Evolutionary conservation across 1,140 invertebrate genomes (phyloP), one percentile per base, ranked within the genome.

Genomic region (Hormaphis cornu): DNA sequence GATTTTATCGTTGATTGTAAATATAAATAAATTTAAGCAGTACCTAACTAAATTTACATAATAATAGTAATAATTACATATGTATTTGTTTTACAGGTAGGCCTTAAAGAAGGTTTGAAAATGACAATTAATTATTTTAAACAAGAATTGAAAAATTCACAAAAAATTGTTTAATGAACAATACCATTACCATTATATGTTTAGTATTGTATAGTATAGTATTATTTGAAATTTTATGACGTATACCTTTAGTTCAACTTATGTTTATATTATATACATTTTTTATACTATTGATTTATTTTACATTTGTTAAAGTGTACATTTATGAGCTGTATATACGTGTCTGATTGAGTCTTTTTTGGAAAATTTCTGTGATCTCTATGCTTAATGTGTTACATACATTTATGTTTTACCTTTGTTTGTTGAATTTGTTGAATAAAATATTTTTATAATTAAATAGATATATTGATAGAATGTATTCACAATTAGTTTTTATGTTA

Each of bases 71-170:
- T 10, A 28, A 30, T 16, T 5, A 33, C n/a, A 28, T 18, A 44
- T 42, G 53, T 73, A 73, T 72, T 71, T 75, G 75, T 69, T 72
- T 81, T 80, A 26, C 76, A 88, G 86, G 83, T 94, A 18, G 82
- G 87, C 4, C 79, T 98, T 70, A 82, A 87, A 76, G 84, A 86
- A 61, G 95, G 95, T 16, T 80, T 98, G 3, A 84, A 89, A 73
- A 88, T 87, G 78, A 97, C 95, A 18, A 90, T 97, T 69, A 84
- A 89, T 59, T 97, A 97, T 78, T 97, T 98, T 77, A 85, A 85
- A 71, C 88, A 89, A 75, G 94, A 97, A 80, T 77, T 75, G 33
- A 73, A 18, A 20, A 63, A 63, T 46, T 63, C 42, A 33, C 59
- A 63, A 63, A 63, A 63, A 56, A 56, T 5, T 37, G 53, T 37